Conservation (phyloP, 2,888 invertebrate species). For the Patella caerulea region DNA sequence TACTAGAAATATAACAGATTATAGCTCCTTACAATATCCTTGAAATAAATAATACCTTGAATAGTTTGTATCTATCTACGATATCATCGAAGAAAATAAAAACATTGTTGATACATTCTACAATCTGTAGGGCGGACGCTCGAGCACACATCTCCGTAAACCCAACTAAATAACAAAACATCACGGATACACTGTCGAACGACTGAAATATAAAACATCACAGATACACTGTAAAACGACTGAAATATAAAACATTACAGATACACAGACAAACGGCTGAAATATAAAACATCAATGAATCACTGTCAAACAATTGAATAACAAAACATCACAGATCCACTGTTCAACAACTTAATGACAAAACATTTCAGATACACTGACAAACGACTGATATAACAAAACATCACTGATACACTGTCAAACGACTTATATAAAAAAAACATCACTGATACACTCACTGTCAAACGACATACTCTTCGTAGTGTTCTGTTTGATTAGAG, state of each 20-base stretch:
- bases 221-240: slow-evolving; percentile 84
- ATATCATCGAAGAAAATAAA: slow-evolving; percentile 88
- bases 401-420: slow-evolving; percentile 77
- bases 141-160: slow-evolving; percentile 76
- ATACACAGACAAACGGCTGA: slow-evolving; percentile 83
- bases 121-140: slow-evolving; percentile 82
- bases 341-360: slow-evolving; percentile 79
- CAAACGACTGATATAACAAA: slow-evolving; percentile 77
- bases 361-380: slow-evolving; percentile 79
- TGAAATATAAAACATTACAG: slow-evolving; percentile 76
- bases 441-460: too few relatives aligned
- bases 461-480: too few relatives aligned
- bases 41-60: slow-evolving; percentile 79
- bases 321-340: slow-evolving; percentile 79
- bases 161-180: slow-evolving; percentile 83
- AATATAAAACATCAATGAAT: slow-evolving; percentile 76
- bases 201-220: slow-evolving; percentile 76
- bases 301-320: too few relatives aligned
- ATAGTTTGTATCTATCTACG: slow-evolving; percentile 87
- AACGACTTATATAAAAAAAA: too few relatives aligned
- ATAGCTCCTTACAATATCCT: not conserved
- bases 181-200: slow-evolving; percentile 83
- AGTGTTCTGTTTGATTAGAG: too few relatives aligned
- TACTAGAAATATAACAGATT: not conserved
- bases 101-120: slow-evolving; percentile 87